These are phyloP conservation scores for Decapterus maruadsi DNA, from an alignment of 2,797 vertebrate genomes.

Conservation along the genomic window DNA sequence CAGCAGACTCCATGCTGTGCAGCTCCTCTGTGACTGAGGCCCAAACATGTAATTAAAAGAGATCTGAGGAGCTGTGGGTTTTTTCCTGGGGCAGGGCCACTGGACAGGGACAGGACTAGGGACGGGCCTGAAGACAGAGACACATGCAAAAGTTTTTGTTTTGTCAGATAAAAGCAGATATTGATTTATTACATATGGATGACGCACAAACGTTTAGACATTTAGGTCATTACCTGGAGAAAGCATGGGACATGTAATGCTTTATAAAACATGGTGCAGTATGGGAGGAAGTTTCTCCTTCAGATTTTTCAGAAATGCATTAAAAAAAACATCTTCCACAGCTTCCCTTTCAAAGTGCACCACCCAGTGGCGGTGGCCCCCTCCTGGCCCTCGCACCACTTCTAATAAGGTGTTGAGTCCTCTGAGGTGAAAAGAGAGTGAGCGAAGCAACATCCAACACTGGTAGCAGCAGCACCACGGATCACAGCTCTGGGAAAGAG, in stretches of 20 bases:
- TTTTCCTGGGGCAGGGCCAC: conserved; percentile 12
- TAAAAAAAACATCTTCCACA: conserved; percentile 8
- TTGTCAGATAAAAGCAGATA: too few species aligned
- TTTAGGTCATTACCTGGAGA: too few species aligned
- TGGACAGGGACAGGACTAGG: conserved; percentile 20
- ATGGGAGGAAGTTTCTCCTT: neutral
- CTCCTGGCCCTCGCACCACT: neutral
- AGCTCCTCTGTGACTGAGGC: conserved; percentile 43
- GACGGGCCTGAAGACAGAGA: conserved; percentile 7
- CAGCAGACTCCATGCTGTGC: conserved; percentile 18
- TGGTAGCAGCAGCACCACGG: neutral
- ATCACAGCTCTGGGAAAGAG: conserved; percentile 33
- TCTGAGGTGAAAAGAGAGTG: conserved; percentile 21
- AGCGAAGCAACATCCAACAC: neutral
- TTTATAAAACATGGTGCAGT: neutral
- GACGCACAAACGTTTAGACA: too few species aligned
- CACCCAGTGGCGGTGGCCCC: conserved; percentile 46
- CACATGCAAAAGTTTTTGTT: conserved; percentile 1
- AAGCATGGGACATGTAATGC: too few species aligned
- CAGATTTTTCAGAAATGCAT: neutral
- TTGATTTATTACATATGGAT: too few species aligned
- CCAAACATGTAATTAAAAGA: conserved; percentile 52
- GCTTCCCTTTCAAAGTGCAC: conserved; percentile 47
- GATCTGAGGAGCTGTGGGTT: conserved; percentile 42
- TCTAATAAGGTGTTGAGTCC: conserved; percentile 46